Conservation (phyloP, 1,140 invertebrate species). For the Limonius californicus region DNA sequence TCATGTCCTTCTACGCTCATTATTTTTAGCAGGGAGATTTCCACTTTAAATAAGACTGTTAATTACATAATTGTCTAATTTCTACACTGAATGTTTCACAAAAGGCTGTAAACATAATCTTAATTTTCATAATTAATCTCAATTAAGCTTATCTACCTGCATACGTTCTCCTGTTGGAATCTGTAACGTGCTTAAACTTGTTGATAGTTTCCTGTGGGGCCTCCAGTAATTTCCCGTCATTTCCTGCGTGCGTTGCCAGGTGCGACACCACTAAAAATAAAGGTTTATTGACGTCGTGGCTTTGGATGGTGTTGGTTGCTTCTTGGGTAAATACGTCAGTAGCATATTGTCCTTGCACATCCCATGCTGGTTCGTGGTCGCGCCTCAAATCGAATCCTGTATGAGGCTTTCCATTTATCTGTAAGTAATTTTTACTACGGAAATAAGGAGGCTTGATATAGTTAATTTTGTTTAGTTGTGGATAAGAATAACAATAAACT, state of each 20-base stretch:
- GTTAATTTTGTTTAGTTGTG: no score
- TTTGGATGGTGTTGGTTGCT: slow-evolving; percentile 56
- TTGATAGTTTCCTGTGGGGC: slow-evolving; percentile 60
- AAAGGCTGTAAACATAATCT: no score
- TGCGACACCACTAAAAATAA: slow-evolving; percentile 68
- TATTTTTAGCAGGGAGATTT: no score
- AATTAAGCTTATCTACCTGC: slow-evolving; percentile 52
- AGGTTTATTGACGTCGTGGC: slow-evolving; percentile 56
- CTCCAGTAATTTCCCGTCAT: slow-evolving; percentile 57
- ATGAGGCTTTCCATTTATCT: slow-evolving; percentile 48
- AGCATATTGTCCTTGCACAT: slow-evolving; percentile 60
- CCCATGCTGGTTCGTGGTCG: slow-evolving; percentile 57
- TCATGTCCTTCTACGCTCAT: no score
- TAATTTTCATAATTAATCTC: no score
- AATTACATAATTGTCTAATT: no score
- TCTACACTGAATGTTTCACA: no score
- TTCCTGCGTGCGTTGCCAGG: slow-evolving; percentile 61
- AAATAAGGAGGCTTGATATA: no score
- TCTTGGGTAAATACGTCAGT: slow-evolving; percentile 67
- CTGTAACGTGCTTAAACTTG: slow-evolving; percentile 60
- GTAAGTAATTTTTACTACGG: no score
- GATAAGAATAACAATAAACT: no score
- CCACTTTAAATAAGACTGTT: no score
- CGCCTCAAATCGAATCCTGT: slow-evolving; percentile 67
- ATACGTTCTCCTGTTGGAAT: slow-evolving; percentile 61